Evolutionary conservation across 2,113 vertebrate genomes (phyloP).

Genomic region (Abramis brama): DNA sequence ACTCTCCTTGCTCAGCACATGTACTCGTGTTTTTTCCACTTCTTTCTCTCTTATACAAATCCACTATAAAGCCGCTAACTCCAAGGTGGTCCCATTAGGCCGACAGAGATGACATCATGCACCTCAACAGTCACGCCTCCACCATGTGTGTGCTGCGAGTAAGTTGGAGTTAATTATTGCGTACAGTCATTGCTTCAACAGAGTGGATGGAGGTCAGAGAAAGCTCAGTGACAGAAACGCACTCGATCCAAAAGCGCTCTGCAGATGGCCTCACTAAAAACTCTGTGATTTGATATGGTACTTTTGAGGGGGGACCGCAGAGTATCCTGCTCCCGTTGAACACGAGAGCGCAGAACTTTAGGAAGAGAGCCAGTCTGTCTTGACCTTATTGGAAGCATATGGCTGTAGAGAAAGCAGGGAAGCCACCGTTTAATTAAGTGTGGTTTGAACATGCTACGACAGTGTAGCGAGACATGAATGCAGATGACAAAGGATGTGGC

Average conservation of each 20-base stretch:
- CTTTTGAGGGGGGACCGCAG: constrained; percentile 12
- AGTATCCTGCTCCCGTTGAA: constrained; percentile 14
- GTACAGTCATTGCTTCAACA: background rate
- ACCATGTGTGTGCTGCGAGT: constrained; percentile 43
- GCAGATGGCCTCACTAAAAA: constrained; percentile 39
- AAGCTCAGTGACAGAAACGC: constrained; percentile 1
- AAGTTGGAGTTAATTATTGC: background rate
- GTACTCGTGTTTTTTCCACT: constrained; percentile 42
- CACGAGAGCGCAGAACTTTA: constrained; percentile 49
- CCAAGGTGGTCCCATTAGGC: constrained; percentile 51
- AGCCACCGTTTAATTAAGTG: constrained; percentile 77
- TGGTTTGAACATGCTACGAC: constrained; percentile 75
- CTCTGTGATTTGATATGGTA: constrained; percentile 23
- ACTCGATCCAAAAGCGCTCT: background rate
- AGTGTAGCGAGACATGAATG: constrained; percentile 72
- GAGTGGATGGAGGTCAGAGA: constrained; percentile 19
- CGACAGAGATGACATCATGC: constrained; percentile 51
- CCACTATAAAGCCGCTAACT: constrained; percentile 36
- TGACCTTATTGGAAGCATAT: constrained; percentile 76
- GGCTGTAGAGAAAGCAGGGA: constrained; percentile 72
- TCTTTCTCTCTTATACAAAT: constrained; percentile 11
- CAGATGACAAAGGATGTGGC: constrained; percentile 62
- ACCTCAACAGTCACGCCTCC: constrained; percentile 38
- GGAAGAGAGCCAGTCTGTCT: constrained; percentile 70
- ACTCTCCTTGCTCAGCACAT: constrained; percentile 50